Percentiles rank a stretch among this genome's conserved stretches.
Evolutionary conservation across 1,140 invertebrate genomes (phyloP).

Genomic region (Vollenhovia emeryi): DNA sequence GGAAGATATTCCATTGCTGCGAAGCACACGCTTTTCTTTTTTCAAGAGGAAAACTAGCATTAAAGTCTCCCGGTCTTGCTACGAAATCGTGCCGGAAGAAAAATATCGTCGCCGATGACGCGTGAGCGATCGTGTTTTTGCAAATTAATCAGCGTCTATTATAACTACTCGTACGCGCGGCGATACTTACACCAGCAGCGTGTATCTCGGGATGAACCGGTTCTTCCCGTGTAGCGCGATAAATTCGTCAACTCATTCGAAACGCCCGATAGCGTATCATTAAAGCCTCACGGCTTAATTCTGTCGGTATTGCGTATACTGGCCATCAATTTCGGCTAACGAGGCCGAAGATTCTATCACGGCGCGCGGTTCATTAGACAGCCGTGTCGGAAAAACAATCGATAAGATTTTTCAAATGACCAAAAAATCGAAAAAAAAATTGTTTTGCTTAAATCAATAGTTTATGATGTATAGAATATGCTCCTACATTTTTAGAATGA

Average conservation of each 20-base stretch:
- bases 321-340: neutral
- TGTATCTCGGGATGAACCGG: conserved; percentile 6
- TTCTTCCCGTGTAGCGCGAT: neutral
- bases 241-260: neutral
- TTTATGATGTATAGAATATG: no score
- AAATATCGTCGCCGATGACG: neutral
- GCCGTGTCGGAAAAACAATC: conserved; percentile 32
- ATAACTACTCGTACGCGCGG: neutral
- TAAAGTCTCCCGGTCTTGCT: neutral
- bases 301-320: neutral
- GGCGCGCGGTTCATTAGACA: conserved; percentile 25
- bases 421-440: no score
- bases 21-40: no score
- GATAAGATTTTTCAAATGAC: conserved; percentile 60
- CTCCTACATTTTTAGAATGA: no score
- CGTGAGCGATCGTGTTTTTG: neutral
- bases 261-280: conserved; percentile 19
- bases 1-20: neutral
- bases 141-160: neutral
- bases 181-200: conserved; percentile 1
- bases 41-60: neutral
- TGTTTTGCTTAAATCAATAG: no score
- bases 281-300: neutral
- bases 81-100: neutral
- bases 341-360: neutral